These are phyloP conservation scores for Prunella himalayana DNA, from an alignment of 2,113 vertebrate genomes.

Conservation along the genomic window DNA sequence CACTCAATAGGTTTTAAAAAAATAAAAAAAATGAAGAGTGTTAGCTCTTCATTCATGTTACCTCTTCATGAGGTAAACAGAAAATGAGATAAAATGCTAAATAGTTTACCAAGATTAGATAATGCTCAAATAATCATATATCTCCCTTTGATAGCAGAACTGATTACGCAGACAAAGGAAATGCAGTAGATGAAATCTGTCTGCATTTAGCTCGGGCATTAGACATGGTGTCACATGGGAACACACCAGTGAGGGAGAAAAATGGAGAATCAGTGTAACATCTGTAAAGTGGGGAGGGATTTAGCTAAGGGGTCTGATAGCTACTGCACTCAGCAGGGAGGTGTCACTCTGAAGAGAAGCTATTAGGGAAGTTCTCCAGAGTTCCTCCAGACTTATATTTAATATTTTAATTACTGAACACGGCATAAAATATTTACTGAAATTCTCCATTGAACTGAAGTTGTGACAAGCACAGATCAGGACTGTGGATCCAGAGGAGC, in stretches of 20 bases:
- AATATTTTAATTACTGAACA: not conserved
- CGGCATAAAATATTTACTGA: not conserved
- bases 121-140: not conserved
- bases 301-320: not conserved
- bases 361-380: not conserved
- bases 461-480: not conserved
- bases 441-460: not conserved
- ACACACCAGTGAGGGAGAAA: not conserved
- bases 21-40: not conserved
- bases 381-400: not conserved
- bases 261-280: not conserved
- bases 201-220: not conserved
- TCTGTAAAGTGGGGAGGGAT: not conserved
- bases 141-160: not conserved
- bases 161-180: not conserved
- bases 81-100: conserved; percentile 34
- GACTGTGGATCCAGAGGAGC: not conserved
- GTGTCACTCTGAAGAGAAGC: not conserved
- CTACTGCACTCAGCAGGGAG: not conserved
- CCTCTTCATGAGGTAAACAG: not conserved
- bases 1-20: not conserved
- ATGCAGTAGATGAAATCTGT: conserved; percentile 14
- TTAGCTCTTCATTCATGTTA: no score
- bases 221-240: not conserved
- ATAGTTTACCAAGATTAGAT: not conserved